Percentiles rank a stretch among this genome's conserved stretches.
phyloP scores from a whole-genome alignment of 2,113 vertebrate genomes.

The Machaerirhynchus nigripectus region DNA sequence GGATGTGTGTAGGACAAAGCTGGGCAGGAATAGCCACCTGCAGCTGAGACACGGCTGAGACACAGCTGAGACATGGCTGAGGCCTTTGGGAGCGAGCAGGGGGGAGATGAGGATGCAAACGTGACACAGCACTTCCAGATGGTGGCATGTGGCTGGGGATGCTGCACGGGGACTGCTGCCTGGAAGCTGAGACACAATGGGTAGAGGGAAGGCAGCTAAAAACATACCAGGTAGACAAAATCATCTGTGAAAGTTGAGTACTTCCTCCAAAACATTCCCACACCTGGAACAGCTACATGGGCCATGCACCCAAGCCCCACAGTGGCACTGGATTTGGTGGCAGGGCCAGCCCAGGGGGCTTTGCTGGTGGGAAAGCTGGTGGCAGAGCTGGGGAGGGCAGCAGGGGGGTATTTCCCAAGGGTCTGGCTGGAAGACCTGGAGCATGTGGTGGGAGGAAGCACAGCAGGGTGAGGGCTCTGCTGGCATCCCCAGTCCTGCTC shows the following conservation, averaged over 20 bases:
- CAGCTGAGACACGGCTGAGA: not conserved
- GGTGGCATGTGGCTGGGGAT: not conserved
- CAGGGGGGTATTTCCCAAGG: not conserved
- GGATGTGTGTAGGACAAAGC: not conserved
- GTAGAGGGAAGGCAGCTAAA: not conserved
- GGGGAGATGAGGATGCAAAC: not conserved
- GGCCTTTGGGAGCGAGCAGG: not conserved
- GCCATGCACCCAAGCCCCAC: not conserved
- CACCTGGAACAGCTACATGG: not conserved
- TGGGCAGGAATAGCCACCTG: not conserved
- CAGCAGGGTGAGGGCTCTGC: not conserved
- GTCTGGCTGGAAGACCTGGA: constrained; percentile 23
- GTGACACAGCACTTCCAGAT: not conserved
- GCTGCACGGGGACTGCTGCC: not conserved
- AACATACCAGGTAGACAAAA: not conserved
- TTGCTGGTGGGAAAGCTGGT: not conserved
- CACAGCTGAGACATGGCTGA: accelerated
- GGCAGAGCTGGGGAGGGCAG: not conserved
- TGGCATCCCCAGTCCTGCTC: not conserved
- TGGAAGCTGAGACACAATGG: accelerated
- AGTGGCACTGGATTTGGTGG: not conserved
- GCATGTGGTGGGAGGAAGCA: not conserved
- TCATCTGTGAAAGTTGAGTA: not conserved
- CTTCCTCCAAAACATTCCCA: not conserved
- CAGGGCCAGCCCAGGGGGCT: not conserved